Base-by-base conservation (phyloP, 23 tunicate species). In the Styela clava region DNA sequence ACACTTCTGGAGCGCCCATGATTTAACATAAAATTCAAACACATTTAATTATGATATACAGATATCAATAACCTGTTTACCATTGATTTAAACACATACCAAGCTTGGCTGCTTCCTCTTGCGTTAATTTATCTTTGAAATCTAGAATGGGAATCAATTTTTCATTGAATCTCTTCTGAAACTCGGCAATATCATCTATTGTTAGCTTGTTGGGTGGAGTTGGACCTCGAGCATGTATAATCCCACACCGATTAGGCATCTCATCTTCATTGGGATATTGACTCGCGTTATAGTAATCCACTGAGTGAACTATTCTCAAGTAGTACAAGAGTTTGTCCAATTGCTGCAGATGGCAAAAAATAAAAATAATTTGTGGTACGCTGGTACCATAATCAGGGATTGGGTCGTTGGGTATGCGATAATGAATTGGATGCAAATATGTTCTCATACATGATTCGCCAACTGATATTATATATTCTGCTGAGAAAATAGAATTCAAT, bases 231-330 rank as follows among this genome's bases (percentile, higher is more conserved):
- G 96, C 99, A 64, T 96, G 99, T 21, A 96, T 79, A 34, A 96
- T 96, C 29, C 99, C 99, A 68, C 98, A 93, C 44, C 99, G 81
- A 87, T 96, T 96, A 1, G 99, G 99, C 99, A 96, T 96, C 37
- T 96, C 99, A 74, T 91, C 97, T 36, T 96, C 99, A 33, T 87
- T 84, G 22, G 97, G 97, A 69, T 96, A 96, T 70, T 96, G 96
- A 68, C 97, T 87, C 0, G 96, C 97, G 74, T 96, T 96, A 90
- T 96, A 96, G 71, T 96, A 96, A 87, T 96, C 99, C 20, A 96
- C 99, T 12, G 97, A 91, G 61, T 96, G 97, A 21, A 96, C 99
- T 35, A 96, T 44, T 16, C 99, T 86, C 32, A 96, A 65, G 68
- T 96, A 96, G 34, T 83, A 88, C 71, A 93, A 83, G 78, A 96